phyloP scores from a whole-genome alignment of 92 coral and sea anemone genomes.

The Parazoanthus atlanticus region DNA sequence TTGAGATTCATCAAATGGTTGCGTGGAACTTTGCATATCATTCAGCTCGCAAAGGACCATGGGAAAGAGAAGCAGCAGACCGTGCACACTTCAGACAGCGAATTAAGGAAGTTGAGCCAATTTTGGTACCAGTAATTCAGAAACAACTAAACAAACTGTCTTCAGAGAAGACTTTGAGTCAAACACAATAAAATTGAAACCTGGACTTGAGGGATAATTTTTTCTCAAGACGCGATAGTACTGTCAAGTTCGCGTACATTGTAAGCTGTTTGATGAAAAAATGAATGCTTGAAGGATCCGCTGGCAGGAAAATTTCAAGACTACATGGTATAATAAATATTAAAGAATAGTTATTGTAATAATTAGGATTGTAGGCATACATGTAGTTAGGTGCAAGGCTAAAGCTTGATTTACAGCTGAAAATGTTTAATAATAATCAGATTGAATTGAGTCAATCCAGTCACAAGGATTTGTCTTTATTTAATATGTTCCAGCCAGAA shows the following conservation, averaged over 20 bases:
- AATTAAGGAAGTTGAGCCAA: constrained; percentile 68
- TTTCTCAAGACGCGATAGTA: too few species aligned
- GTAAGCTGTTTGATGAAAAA: too few species aligned
- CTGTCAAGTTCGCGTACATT: too few species aligned
- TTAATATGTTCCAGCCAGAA: too few species aligned
- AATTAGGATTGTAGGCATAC: too few species aligned
- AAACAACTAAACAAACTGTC: constrained; percentile 25
- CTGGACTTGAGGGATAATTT: background rate
- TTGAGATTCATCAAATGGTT: constrained; percentile 62
- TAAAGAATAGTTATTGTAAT: background rate
- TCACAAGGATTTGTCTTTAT: too few species aligned
- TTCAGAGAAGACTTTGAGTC: background rate
- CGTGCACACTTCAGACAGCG: constrained; percentile 82
- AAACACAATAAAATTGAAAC: background rate
- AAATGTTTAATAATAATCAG: too few species aligned
- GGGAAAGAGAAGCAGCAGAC: constrained; percentile 82
- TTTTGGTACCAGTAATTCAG: constrained; percentile 73
- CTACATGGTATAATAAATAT: background rate
- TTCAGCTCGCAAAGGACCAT: constrained; percentile 85
- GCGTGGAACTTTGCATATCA: constrained; percentile 92
- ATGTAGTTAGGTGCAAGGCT: too few species aligned
- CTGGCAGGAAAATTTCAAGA: background rate
- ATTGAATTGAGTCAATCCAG: too few species aligned
- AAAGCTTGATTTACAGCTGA: too few species aligned
- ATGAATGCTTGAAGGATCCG: background rate